Evolutionary conservation across 1,140 invertebrate genomes (phyloP).

Genomic region (Drosophila micromelanica): DNA sequence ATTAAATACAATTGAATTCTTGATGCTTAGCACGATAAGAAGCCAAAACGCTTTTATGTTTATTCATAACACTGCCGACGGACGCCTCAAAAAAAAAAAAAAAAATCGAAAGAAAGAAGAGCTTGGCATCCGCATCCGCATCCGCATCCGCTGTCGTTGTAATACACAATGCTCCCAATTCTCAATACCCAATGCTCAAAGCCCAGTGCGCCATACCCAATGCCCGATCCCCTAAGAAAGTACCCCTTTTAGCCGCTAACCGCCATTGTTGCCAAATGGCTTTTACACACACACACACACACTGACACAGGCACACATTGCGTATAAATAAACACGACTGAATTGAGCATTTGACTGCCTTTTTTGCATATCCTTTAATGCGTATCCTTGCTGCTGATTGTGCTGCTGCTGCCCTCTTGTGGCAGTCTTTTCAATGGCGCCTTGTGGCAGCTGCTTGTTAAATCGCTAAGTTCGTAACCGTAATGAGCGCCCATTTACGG

Average conservation of each 20-base stretch:
- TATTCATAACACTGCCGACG: constrained; percentile 64
- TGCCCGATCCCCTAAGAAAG: constrained; percentile 11
- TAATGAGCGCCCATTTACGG: constrained; percentile 42
- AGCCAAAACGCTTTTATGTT: constrained; percentile 70
- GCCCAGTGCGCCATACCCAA: constrained; percentile 27
- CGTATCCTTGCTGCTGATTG: constrained; percentile 10
- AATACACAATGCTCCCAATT: constrained; percentile 24
- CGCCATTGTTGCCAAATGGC: constrained; percentile 41
- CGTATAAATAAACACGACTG: constrained; percentile 14
- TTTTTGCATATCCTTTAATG: constrained; percentile 39
- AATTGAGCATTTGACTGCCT: constrained; percentile 33
- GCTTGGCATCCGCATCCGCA: constrained; percentile 23
- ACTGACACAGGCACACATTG: constrained; percentile 9
- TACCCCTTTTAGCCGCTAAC: constrained; percentile 37
- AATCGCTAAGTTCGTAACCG: constrained; percentile 29
- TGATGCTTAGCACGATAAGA: constrained; percentile 73
- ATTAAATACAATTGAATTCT: constrained; percentile 76
- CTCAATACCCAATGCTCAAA: constrained; percentile 12
- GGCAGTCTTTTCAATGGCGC: constrained; percentile 25
- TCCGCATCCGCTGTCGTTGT: constrained; percentile 21
- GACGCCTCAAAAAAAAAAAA: constrained; percentile 15
- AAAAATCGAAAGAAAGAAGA: constrained; percentile 1
- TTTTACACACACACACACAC: constrained; percentile 8
- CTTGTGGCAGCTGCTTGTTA: constrained; percentile 37
- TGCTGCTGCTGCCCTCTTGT: not conserved